Evolutionary conservation across 2,113 vertebrate genomes (phyloP), one percentile per base, ranked within the genome.

Genomic region (Ceyx melanurus): DNA sequence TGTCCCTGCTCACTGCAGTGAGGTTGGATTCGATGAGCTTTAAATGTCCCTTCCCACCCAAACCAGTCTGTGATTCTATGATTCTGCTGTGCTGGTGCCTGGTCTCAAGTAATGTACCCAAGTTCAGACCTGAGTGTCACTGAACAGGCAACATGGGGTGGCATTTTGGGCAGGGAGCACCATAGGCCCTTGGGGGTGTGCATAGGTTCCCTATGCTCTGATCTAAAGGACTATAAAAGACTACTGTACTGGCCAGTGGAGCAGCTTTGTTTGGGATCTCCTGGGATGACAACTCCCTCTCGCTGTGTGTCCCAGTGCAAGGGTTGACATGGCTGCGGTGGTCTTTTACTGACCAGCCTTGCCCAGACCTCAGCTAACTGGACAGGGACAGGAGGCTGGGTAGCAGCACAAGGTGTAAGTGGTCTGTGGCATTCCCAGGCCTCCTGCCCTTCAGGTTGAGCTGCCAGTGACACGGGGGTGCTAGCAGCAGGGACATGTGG

Each of bases 131-230:
- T 76, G 0, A 0, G 20, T 48, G 62, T 60, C 76, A 31, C 28
- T 2, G 0, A 74, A 14, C 48, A 21, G 29, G 10, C 28, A 45
- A 33, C 37, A 23, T 13, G 2, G 2, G 66, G 66, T 62, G 57
- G 71, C 7, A 28, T 88, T 92, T 79, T 51, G 65, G 61, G 42
- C 15, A 9, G 16, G 13, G 57, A 33, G 3, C 62, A 56, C 28
- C 2, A 0, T 29, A 64, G 31, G 26, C 16, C 18, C n/a, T 67
- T 2, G 3, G 45, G 37, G 2, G 2, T 29, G 42, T 45, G 46
- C 21, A 7, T 0, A 16, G 10, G 67, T 42, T 31, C 28, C 14
- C n/a, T 19, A 0, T 0, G 0, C 67, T 42, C 35, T 28, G 22
- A 4, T 17, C 51, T 7, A 51, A 26, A 33, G 31, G 0, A 2